phyloP scores from a whole-genome alignment of 2,113 vertebrate species.

The Ophiodon elongatus region DNA sequence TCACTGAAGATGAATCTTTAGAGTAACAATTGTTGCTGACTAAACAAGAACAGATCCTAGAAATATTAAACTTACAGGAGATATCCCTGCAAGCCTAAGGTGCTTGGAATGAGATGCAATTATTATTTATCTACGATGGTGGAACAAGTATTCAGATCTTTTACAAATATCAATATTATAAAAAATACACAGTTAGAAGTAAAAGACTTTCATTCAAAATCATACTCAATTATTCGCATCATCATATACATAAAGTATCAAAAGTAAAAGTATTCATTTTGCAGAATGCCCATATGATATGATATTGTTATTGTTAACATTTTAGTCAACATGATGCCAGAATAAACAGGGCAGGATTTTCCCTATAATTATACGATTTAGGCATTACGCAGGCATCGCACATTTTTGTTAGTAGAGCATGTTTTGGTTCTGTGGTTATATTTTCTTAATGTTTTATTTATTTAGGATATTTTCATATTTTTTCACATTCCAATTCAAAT shows the following conservation, averaged over 20 bases:
- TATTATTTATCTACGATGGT: not conserved
- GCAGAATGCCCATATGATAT: not conserved
- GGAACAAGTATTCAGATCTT: not conserved
- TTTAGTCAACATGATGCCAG: not conserved
- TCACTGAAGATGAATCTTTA: constrained; percentile 6
- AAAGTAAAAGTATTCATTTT: not conserved
- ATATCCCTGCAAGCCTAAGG: not conserved
- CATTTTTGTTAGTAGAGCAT: too few relatives aligned
- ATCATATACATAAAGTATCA: not conserved
- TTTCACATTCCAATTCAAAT: not conserved
- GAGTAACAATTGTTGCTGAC: constrained; percentile 25
- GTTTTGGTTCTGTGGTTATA: not conserved
- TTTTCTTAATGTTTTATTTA: not conserved
- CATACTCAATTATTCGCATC: not conserved
- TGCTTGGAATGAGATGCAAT: not conserved
- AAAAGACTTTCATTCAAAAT: not conserved
- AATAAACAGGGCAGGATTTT: not conserved
- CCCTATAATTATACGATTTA: not conserved
- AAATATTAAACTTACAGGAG: not conserved
- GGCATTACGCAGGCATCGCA: too few relatives aligned
- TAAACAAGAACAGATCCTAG: constrained; percentile 1
- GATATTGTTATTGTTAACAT: not conserved
- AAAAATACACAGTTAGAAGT: not conserved
- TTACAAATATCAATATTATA: not conserved
- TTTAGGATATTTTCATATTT: not conserved